Conservation (phyloP, 1,140 invertebrate genomes). For the Papilio polytes region DNA sequence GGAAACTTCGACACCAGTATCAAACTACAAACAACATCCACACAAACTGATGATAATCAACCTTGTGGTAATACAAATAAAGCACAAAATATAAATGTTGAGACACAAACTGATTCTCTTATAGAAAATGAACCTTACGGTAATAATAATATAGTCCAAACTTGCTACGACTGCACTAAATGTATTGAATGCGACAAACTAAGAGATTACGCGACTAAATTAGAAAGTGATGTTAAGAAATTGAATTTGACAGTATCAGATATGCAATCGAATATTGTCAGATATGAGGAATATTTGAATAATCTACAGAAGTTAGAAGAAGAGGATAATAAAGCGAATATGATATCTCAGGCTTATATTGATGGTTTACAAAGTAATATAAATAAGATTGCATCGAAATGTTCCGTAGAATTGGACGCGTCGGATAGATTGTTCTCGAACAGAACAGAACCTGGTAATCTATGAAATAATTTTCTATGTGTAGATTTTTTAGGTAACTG, state of each 20-base stretch:
- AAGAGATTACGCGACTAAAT: constrained; percentile 52
- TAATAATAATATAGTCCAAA: constrained; percentile 55
- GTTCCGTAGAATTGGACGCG: constrained; percentile 47
- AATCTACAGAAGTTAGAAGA: constrained; percentile 55
- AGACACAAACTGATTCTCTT: constrained; percentile 45
- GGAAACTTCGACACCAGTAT: constrained; percentile 48
- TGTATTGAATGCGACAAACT: constrained; percentile 61
- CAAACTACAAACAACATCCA: constrained; percentile 43
- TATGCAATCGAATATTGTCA: constrained; percentile 53
- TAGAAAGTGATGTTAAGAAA: constrained; percentile 59
- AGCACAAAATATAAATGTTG: constrained; percentile 36
- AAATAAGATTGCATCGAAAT: constrained; percentile 52
- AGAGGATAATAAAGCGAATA: constrained; percentile 59
- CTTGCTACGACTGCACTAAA: constrained; percentile 51
- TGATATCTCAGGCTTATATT: constrained; percentile 52
- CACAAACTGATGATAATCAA: constrained; percentile 56
- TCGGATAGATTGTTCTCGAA: constrained; percentile 44
- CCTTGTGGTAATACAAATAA: constrained; percentile 26
- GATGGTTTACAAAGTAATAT: constrained; percentile 58
- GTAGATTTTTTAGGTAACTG: constrained; percentile 37
- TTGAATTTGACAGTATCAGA: constrained; percentile 43
- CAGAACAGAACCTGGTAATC: constrained; percentile 66
- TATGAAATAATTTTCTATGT: constrained; percentile 28
- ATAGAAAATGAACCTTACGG: constrained; percentile 40
- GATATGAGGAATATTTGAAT: constrained; percentile 65